Percentiles rank a stretch among this genome's conserved stretches.
phyloP scores from a whole-genome alignment of 2,888 invertebrate genomes.

The Mystacides longicornis region DNA sequence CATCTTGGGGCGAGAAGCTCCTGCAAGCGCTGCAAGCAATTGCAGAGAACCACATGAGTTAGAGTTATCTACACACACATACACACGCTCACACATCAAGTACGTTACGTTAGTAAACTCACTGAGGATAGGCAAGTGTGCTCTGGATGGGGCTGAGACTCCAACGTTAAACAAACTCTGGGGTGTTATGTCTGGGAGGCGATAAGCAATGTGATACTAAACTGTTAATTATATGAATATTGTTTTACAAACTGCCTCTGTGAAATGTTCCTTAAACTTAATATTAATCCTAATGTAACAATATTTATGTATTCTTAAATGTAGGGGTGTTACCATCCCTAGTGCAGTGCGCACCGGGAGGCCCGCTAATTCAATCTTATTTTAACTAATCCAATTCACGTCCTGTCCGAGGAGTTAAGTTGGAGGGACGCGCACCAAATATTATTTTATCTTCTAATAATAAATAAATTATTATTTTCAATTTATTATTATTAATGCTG shows the following conservation, averaged over 20 bases:
- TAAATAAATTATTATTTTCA: no score
- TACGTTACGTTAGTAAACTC: not conserved
- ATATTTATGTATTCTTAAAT: no score
- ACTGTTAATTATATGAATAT: slow-evolving; percentile 23
- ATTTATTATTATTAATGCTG: no score
- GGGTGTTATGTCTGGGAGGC: not conserved
- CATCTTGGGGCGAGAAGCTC: slow-evolving; percentile 17
- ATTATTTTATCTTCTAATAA: no score
- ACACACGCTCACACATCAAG: no score
- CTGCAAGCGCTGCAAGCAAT: not conserved
- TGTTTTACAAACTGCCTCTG: slow-evolving; percentile 25
- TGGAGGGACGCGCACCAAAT: no score
- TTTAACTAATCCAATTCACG: no score
- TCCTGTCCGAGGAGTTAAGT: no score
- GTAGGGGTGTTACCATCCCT: no score
- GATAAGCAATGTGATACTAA: slow-evolving; percentile 21
- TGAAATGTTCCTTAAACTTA: slow-evolving; percentile 25
- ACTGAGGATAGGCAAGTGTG: not conserved
- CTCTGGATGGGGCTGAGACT: not conserved
- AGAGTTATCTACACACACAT: not conserved
- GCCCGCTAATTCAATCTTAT: no score
- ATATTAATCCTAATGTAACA: slow-evolving; percentile 7
- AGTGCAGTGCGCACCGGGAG: no score
- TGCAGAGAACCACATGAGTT: not conserved
- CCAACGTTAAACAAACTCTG: not conserved